Evolutionary conservation across 35 echinoderm and acorn worm genomes (phyloP), one percentile per base, ranked within the genome.

Genomic region (Heliocidaris tuberculata): DNA sequence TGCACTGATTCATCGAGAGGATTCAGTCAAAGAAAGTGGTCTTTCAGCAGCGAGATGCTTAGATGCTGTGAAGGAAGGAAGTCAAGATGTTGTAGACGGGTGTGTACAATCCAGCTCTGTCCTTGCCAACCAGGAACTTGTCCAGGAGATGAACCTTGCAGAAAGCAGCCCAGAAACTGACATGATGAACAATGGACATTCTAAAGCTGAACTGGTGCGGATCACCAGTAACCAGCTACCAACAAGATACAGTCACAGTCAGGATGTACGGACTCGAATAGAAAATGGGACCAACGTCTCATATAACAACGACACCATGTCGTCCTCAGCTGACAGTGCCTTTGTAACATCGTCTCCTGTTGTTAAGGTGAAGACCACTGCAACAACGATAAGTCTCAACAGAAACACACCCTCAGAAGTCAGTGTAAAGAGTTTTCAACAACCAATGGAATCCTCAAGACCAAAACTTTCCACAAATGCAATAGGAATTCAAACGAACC

Each of bases 1-100:
- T 17, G 95, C 95, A 2, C 93, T 94, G 32, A 88, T 96, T 13
- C 95, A 96, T 49, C 95, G 95, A 6, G 95, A 96, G 54, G 95
- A 96, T 70, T 94, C 95, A 16, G 31, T 93, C 31, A 89, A 42
- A 48, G 87, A 89, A 31, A 17, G 47, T n/a, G 31, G 87, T 89
- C 87, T 89, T 89, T 59, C 50, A 93, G 48, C 47, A 30, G 91
- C 50, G 5, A 89, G 29, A 47, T 30, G 12, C 6, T 19, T 89
- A 32, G 65, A 78, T 78, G 4, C 65, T 0, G 15, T 48, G 11
- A 31, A 47, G 87, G 87, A 89, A 32, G 47, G 87, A 48, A 48
- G 87, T 19, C 21, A 32, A 32, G 47, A 48, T 89, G 31, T 47
- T 32, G 15, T 48, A 19, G 87, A 89, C 35, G 47, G 47, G 5